These are phyloP conservation scores for Galerucella pusilla DNA, from an alignment of 2,888 invertebrate species.

Conservation along the genomic window DNA sequence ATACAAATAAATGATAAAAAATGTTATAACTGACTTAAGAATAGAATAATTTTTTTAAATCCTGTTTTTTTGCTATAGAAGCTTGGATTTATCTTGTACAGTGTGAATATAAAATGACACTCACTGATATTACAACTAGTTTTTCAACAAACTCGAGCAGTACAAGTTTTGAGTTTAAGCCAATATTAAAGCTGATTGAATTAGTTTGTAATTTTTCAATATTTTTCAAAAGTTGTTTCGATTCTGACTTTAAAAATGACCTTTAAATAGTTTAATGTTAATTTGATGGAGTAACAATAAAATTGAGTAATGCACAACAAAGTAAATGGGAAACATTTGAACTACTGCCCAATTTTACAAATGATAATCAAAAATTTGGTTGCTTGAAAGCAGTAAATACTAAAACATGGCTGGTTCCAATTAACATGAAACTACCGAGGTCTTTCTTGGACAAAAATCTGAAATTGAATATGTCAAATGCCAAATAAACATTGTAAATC, in stretches of 20 bases:
- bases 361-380: not conserved
- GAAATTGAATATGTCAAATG: constrained; percentile 24
- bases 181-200: not conserved
- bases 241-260: constrained; percentile 14
- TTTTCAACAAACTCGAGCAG: no score
- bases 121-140: no score
- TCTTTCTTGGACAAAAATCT: constrained; percentile 4
- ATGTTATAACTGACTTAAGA: no score
- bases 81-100: no score
- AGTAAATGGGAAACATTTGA: not conserved
- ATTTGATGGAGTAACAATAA: not conserved
- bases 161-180: no score
- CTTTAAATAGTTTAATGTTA: not conserved
- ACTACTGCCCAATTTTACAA: not conserved
- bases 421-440: not conserved
- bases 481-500: constrained; percentile 33
- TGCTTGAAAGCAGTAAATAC: not conserved
- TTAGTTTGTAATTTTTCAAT: not conserved
- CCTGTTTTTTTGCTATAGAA: no score
- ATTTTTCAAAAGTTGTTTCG: constrained; percentile 14
- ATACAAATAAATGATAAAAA: no score
- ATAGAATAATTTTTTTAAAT: no score
- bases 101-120: no score
- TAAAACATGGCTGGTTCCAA: not conserved
- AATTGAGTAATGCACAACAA: not conserved